Conservation (phyloP, 2,797 vertebrate genomes). For the Cynodonichthys magdalenae region DNA sequence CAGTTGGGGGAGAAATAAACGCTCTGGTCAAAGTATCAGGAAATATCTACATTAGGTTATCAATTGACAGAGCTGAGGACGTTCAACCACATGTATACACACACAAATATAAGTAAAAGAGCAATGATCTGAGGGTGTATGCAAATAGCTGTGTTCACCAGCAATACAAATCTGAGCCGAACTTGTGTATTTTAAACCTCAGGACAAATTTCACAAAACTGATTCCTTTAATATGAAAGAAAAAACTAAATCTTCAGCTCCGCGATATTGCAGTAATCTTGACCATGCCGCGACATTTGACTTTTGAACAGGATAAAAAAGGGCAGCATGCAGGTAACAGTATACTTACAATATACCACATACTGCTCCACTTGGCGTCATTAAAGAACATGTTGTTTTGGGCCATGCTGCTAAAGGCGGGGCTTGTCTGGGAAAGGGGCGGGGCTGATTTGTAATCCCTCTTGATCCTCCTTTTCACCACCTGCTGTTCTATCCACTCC, state of each 20-base stretch:
- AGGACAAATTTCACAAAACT: constrained; percentile 2
- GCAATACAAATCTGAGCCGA: constrained; percentile 14
- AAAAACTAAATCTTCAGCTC: constrained; percentile 41
- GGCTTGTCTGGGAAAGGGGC: constrained; percentile 70
- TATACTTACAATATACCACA: constrained; percentile 99
- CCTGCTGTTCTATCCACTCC: constrained; percentile 98
- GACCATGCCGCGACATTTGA: constrained; percentile 31
- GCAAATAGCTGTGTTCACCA: constrained; percentile 51
- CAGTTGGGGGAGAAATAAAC: constrained; percentile 40
- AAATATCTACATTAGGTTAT: constrained; percentile 68
- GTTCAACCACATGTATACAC: constrained; percentile 19
- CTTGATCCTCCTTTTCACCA: constrained; percentile 95
- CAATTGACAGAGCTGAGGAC: constrained; percentile 65
- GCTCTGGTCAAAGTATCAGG: constrained; percentile 70
- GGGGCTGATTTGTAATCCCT: constrained; percentile 91
- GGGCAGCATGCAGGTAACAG: constrained; percentile 7
- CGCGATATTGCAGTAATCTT: constrained; percentile 48
- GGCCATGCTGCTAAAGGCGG: constrained; percentile 78
- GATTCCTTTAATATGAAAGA: constrained; percentile 21
- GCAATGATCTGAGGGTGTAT: constrained; percentile 51
- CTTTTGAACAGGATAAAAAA: constrained; percentile 49
- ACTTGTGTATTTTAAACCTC: constrained; percentile 3
- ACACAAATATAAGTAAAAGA: constrained; percentile 20
- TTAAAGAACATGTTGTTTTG: constrained; percentile 92
- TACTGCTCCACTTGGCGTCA: constrained; percentile 98